Evolutionary conservation across 2,888 invertebrate genomes (phyloP), one percentile per base, ranked within the genome.

Genomic region (Eretmocerus hayati): DNA sequence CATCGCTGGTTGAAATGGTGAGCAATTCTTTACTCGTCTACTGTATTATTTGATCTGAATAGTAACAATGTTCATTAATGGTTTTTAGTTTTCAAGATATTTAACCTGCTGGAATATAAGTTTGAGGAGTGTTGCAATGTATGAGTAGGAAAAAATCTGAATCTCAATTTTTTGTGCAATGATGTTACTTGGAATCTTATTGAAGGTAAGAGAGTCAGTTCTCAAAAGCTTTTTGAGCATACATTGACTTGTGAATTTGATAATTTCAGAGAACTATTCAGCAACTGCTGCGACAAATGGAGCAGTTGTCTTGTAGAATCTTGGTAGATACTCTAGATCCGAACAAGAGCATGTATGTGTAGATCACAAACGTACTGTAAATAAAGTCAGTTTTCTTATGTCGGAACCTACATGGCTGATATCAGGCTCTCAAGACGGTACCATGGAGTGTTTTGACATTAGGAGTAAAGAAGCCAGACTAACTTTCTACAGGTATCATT

Each of bases 271-370:
- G 67, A 87, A 91, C 65, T 84, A 92, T 44, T 69, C 96, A 57
- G 95, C 94, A 3, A 94, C 95, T 4, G 94, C 94, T 2, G 93
- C 96, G 0, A 95, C 95, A 0, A 96, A 96, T 77, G 96, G 96
- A 1, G 90, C 92, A 16, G 94, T 97, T 2, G 93, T 95, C 15
- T 84, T 94, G 2, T 96, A 96, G 96, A 92, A 96, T 71, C 77
- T 96, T 6, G 89, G 87, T 45, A 85, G 85, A 62, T 81, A 84
- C 5, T 89, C 91, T 0, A 79, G 90, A 49, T 90, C 90, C 6
- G 95, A 95, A 73, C 94, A 93, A 71, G 87, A 93, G 65, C 83
- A 87, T 72, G 91, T 94, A 5, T 95, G 92, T 69, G 83, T 85
- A 41, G 94, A 94, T 63, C 95, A 96, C 66, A 91, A 90, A 63